phyloP scores from a whole-genome alignment of 2,888 invertebrate genomes.

The Ceriagrion tenellum region DNA sequence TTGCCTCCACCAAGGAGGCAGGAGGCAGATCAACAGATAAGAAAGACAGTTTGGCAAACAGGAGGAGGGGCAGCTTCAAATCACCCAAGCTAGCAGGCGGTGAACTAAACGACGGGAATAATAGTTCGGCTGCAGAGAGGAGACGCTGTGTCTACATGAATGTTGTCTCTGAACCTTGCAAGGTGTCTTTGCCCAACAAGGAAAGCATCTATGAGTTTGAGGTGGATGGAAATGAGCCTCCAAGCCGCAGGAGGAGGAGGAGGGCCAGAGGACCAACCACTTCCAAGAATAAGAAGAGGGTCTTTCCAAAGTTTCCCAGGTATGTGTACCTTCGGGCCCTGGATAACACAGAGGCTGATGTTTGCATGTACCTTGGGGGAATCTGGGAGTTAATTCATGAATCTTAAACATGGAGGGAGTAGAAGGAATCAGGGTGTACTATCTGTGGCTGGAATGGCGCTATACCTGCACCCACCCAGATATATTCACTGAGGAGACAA shows the following conservation, averaged over 20 bases:
- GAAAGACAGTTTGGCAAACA: too few relatives aligned
- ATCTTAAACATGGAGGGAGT: too few relatives aligned
- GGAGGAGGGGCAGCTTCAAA: not conserved
- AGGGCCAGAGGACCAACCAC: not conserved
- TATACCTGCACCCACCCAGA: too few relatives aligned
- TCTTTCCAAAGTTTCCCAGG: not conserved
- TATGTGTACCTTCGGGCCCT: not conserved
- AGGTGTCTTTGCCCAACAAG: not conserved
- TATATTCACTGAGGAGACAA: too few relatives aligned
- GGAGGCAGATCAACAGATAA: too few relatives aligned
- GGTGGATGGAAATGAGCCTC: slow-evolving; percentile 17
- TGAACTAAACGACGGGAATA: not conserved
- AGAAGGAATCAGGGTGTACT: too few relatives aligned
- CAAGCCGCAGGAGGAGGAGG: slow-evolving; percentile 22
- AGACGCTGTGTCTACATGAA: slow-evolving; percentile 37
- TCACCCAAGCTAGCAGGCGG: not conserved
- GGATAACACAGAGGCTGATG: too few relatives aligned
- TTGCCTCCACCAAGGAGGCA: too few relatives aligned
- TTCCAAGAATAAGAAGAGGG: not conserved
- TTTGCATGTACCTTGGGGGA: too few relatives aligned
- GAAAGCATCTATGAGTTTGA: slow-evolving; percentile 31
- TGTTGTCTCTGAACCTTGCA: not conserved
- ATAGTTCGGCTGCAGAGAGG: not conserved
- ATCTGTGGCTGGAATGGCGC: too few relatives aligned
- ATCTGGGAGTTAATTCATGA: too few relatives aligned